These are phyloP conservation scores for Tortricodes alternella DNA, from an alignment of 2,888 invertebrate genomes.

Conservation along the genomic window DNA sequence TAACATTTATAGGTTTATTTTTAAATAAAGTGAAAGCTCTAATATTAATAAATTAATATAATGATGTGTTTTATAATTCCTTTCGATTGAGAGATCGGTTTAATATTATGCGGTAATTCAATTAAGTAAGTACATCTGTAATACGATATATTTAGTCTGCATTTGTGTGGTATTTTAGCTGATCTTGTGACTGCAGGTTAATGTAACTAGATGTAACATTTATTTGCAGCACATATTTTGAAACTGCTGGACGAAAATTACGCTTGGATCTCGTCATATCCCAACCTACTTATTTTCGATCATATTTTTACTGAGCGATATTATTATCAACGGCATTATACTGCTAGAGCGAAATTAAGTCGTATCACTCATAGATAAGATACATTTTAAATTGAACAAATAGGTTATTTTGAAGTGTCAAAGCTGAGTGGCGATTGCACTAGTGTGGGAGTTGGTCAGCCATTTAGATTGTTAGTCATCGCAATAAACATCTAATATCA, in stretches of 20 bases:
- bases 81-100: too few species aligned
- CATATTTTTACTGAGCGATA: constrained; percentile 21
- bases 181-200: background rate
- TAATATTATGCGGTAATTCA: too few species aligned
- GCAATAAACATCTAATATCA: constrained; percentile 67
- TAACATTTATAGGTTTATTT: background rate
- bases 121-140: too few species aligned
- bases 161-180: too few species aligned
- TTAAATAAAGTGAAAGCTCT: too few species aligned
- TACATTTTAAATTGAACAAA: constrained; percentile 31
- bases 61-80: too few species aligned
- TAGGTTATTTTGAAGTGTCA: constrained; percentile 51
- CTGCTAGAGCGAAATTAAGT: constrained; percentile 27
- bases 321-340: constrained; percentile 21
- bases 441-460: constrained; percentile 63
- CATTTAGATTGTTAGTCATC: constrained; percentile 70
- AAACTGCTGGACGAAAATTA: constrained; percentile 2
- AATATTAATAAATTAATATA: too few species aligned
- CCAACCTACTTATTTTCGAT: constrained; percentile 11
- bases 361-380: constrained; percentile 30
- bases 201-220: background rate
- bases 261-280: constrained; percentile 9
- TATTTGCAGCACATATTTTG: background rate
- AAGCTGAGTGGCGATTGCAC: constrained; percentile 57
- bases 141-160: too few species aligned